Evolutionary conservation across 53 echinoderm and acorn worm genomes (phyloP).

Genomic region (Antedon mediterranea): DNA sequence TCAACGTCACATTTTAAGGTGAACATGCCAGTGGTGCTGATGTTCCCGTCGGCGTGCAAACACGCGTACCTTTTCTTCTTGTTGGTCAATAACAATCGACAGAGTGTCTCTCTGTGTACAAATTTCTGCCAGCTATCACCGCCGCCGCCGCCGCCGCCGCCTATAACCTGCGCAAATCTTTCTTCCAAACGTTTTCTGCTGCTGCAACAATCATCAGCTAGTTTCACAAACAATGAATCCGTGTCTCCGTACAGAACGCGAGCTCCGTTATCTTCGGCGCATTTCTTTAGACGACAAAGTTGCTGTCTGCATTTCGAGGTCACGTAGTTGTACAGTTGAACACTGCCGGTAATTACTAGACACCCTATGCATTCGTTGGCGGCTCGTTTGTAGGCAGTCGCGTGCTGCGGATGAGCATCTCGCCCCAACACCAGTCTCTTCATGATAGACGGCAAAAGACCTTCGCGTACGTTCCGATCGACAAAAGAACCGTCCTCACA

Average conservation of each 20-base stretch:
- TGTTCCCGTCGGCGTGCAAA: not conserved
- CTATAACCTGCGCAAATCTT: not conserved
- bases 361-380: not conserved
- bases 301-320: not conserved
- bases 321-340: not conserved
- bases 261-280: not conserved
- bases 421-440: not conserved
- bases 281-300: not conserved
- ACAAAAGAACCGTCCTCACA: not conserved
- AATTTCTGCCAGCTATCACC: not conserved
- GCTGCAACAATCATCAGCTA: not conserved
- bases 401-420: not conserved
- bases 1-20: not conserved
- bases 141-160: not conserved
- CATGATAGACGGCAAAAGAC: not conserved
- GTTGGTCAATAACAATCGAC: not conserved
- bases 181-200: not conserved
- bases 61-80: not conserved
- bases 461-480: not conserved
- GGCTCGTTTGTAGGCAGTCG: not conserved
- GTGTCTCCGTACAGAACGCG: not conserved
- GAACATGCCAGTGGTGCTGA: not conserved
- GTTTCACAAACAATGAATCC: not conserved
- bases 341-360: not conserved
- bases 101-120: not conserved